Base-by-base conservation (phyloP, 2,113 vertebrate genomes). In the Prochilodus magdalenae region DNA sequence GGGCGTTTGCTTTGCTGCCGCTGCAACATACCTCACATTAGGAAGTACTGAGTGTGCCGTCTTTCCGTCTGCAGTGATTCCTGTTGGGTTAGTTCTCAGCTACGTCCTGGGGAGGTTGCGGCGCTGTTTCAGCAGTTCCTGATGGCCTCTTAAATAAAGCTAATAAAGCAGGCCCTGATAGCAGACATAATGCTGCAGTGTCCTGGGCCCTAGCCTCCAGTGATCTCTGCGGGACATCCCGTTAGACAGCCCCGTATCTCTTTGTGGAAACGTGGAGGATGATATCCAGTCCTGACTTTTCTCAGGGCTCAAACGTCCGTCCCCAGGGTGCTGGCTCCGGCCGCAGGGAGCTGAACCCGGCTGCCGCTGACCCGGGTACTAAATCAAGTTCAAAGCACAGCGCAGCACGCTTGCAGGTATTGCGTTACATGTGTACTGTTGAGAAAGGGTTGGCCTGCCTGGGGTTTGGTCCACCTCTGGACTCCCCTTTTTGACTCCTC, bases 341-440 rank as follows among this genome's bases (percentile, higher is more conserved):
- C 90, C 91, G 93, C 82, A 90, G 91, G 88, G 86, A 88, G 92
- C 88, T 91, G 83, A 88, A 87, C 89, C 91, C 83, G 83, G 91
- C 93, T 95, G 95, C 91, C 90, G 93, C 91, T 89, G 84, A 93
- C 92, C 92, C 89, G 79, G 83, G 89, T 90, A 93, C 94, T 96
- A 94, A 94, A 91, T 95, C 95, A 96, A 95, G 95, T 97, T 97
- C 96, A 97, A 97, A 97, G 95, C 91, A 90, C 93, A 87, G 40
- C 79, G 77, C 91, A 90, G 92, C 91, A 93, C 93, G 90, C 95
- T 94, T 90, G 89, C 91, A 91, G 93, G 95, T 94, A 90, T 94
- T 91, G 91, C 90, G 89, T 96, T 96, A 95, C 95, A 93, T 77
- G 84, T 85, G 85, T 90, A 87, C 92, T 92, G 90, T 90, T 94